Evolutionary conservation across 1,140 invertebrate species (phyloP).

Genomic region (Monochamus saltuarius): DNA sequence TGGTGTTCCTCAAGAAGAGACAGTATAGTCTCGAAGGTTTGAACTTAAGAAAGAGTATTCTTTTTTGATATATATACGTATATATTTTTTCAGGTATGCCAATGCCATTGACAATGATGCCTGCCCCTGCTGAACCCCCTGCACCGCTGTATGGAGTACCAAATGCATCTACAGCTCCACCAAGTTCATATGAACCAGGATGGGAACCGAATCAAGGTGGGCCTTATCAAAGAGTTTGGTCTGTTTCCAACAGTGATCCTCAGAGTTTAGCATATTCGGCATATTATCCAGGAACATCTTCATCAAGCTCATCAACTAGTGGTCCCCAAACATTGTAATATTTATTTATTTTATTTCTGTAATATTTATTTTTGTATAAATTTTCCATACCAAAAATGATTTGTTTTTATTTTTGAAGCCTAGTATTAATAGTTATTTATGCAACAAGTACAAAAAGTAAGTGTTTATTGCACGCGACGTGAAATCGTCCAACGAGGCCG

Average conservation of each 20-base stretch:
- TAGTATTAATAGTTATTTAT: too few species aligned
- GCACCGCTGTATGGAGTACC: slow-evolving; percentile 63
- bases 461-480: too few species aligned
- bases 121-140: slow-evolving; percentile 55
- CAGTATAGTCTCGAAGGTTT: too few species aligned
- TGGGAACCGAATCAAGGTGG: slow-evolving; percentile 70
- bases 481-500: too few species aligned
- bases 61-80: background rate
- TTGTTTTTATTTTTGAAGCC: too few species aligned
- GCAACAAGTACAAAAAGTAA: too few species aligned
- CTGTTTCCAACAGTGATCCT: slow-evolving; percentile 54
- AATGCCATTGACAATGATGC: slow-evolving; percentile 66
- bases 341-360: slow-evolving; percentile 21
- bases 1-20: too few species aligned
- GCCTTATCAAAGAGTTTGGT: slow-evolving; percentile 75
- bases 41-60: too few species aligned
- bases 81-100: slow-evolving; percentile 62
- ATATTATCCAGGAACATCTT: slow-evolving; percentile 64
- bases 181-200: slow-evolving; percentile 64
- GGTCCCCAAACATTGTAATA: slow-evolving; percentile 22
- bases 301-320: slow-evolving; percentile 33
- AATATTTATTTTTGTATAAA: slow-evolving; percentile 15
- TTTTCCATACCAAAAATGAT: too few species aligned
- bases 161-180: slow-evolving; percentile 59
- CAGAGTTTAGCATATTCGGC: slow-evolving; percentile 77